Conservation (phyloP, 2,797 vertebrate genomes). For the Peromyscus aztecus region DNA sequence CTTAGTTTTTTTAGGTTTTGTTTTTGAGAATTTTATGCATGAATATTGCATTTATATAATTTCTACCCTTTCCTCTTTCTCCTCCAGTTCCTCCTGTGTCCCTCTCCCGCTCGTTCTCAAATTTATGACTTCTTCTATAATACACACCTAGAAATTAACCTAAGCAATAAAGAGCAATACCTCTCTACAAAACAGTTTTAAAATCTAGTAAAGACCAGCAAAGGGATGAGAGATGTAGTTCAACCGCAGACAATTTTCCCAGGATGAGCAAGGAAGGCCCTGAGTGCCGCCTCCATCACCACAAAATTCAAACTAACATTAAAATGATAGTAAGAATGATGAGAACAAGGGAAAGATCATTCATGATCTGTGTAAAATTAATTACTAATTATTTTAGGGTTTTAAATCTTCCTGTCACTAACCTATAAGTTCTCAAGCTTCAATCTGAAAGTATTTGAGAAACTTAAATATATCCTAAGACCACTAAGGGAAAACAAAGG, state of each 20-base stretch:
- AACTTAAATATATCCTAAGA: too few species aligned
- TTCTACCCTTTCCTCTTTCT: neutral
- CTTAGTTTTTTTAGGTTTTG: neutral
- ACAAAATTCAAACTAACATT: neutral
- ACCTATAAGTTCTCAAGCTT: conserved; percentile 3
- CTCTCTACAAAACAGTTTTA: conserved; percentile 7
- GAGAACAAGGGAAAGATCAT: neutral
- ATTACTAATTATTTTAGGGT: neutral
- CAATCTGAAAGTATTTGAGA: neutral
- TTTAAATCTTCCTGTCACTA: neutral
- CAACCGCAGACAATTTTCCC: neutral
- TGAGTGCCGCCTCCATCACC: too few species aligned
- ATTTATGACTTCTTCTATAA: neutral
- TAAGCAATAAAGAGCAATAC: neutral
- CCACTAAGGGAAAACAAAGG: neutral
- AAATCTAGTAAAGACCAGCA: conserved; percentile 18
- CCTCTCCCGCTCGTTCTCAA: neutral
- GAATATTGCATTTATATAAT: neutral
- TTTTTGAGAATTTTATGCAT: neutral
- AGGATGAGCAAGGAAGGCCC: neutral
- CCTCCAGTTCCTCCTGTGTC: neutral
- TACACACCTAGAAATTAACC: conserved; percentile 10
- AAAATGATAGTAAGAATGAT: neutral
- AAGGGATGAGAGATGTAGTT: neutral
- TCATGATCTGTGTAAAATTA: neutral